Percentiles rank a stretch among this genome's conserved stretches.
Evolutionary conservation across 2,888 invertebrate genomes (phyloP).

Genomic region (Stegana nigrithorax): DNA sequence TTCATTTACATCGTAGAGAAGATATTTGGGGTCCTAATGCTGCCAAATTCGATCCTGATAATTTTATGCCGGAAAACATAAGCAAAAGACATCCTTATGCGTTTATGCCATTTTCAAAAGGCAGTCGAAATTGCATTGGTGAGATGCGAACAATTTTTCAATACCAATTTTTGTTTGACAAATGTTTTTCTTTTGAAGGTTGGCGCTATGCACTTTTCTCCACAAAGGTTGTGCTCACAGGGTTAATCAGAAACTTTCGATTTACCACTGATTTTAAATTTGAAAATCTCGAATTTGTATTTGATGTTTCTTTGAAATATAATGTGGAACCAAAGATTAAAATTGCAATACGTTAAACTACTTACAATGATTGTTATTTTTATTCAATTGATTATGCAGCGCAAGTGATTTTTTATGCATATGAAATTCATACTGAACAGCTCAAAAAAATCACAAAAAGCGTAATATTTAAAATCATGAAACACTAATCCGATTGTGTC

Average conservation of each 20-base stretch:
- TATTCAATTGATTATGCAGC: too few relatives aligned
- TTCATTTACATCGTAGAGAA: conserved; percentile 38
- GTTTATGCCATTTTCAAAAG: conserved; percentile 52
- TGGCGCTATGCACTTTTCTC: too few relatives aligned
- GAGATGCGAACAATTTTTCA: not conserved
- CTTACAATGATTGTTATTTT: too few relatives aligned
- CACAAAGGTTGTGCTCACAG: conserved; percentile 33
- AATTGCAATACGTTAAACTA: too few relatives aligned
- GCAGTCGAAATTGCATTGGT: conserved; percentile 51
- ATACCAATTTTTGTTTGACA: not conserved
- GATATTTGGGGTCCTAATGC: conserved; percentile 49
- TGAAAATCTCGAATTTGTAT: not conserved
- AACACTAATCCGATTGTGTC: too few relatives aligned
- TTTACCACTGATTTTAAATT: not conserved
- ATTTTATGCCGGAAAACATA: conserved; percentile 42
- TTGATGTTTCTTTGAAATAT: not conserved
- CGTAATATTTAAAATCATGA: too few relatives aligned
- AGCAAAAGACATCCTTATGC: conserved; percentile 41
- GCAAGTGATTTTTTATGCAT: too few relatives aligned
- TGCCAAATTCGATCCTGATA: conserved; percentile 42
- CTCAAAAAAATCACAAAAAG: too few relatives aligned
- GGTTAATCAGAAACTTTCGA: conserved; percentile 20
- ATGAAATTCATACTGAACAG: too few relatives aligned
- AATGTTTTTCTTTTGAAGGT: conserved; percentile 31
- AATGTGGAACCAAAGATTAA: not conserved